phyloP scores from a whole-genome alignment of 2,888 invertebrate species.

The Tachina lurida region DNA sequence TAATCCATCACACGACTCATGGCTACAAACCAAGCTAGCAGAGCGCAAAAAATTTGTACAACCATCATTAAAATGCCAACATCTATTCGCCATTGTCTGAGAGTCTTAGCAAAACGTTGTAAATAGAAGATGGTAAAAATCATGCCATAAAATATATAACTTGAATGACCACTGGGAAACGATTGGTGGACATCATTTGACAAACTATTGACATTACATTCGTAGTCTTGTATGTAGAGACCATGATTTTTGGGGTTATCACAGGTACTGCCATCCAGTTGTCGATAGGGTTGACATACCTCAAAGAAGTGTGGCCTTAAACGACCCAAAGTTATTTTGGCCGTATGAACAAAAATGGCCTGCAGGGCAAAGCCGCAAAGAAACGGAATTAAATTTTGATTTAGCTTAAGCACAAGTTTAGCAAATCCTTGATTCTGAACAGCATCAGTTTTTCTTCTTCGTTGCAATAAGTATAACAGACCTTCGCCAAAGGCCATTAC shows the following conservation, averaged over 20 bases:
- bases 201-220: constrained; percentile 35
- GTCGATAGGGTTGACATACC: constrained; percentile 74
- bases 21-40: constrained; percentile 91
- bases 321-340: constrained; percentile 75
- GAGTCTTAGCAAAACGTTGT: constrained; percentile 63
- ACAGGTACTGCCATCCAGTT: constrained; percentile 73
- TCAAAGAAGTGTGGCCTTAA: constrained; percentile 77
- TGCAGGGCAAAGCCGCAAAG: constrained; percentile 64
- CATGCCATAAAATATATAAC: constrained; percentile 75
- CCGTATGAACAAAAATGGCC: constrained; percentile 53
- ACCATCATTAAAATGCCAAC: constrained; percentile 62
- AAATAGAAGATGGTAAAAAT: constrained; percentile 75
- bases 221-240: constrained; percentile 58
- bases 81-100: constrained; percentile 83
- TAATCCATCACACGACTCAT: constrained; percentile 96
- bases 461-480: not conserved
- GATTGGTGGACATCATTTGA: constrained; percentile 70
- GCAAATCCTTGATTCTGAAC: not conserved
- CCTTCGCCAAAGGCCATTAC: constrained; percentile 71
- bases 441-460: no score
- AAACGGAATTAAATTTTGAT: constrained; percentile 73
- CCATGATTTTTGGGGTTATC: constrained; percentile 58
- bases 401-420: constrained; percentile 48
- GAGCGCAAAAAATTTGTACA: constrained; percentile 88
- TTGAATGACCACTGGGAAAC: constrained; percentile 78